These are phyloP conservation scores for Ageneiosus marmoratus DNA, from an alignment of 2,113 vertebrate genomes.

Conservation along the genomic window DNA sequence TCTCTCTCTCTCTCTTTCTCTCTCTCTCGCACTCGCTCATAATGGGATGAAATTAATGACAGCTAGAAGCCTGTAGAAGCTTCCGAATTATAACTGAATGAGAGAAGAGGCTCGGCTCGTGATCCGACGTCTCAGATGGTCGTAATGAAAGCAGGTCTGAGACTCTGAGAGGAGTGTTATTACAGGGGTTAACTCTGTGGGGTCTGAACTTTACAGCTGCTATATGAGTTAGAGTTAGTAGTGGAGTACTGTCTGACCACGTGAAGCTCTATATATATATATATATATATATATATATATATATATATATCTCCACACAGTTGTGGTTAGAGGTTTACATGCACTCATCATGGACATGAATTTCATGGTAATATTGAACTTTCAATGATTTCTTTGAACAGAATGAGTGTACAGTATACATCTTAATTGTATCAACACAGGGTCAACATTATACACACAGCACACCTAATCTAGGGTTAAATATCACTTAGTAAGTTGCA, in stretches of 20 bases:
- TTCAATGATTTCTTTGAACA: no score
- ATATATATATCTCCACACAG: no score
- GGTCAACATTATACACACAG: no score
- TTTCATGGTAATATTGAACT: no score
- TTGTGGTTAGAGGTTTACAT: no score
- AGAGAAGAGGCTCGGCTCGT: conserved; percentile 21
- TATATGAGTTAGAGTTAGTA: background rate
- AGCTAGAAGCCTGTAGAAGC: conserved; percentile 57
- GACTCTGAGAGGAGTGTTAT: conserved; percentile 48
- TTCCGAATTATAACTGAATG: conserved; percentile 59
- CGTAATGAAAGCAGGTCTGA: conserved; percentile 61
- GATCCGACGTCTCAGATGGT: conserved; percentile 36
- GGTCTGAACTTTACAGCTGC: conserved; percentile 28
- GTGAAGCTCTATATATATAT: background rate
- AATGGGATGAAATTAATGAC: conserved; percentile 73
- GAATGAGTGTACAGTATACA: no score
- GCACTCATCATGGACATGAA: no score
- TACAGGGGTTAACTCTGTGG: conserved; percentile 59
- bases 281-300: no score
- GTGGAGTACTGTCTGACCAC: background rate
- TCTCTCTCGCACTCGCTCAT: conserved; percentile 65
- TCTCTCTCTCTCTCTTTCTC: conserved; percentile 65
- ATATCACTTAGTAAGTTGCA: no score
- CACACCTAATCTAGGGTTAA: no score
- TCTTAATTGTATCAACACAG: no score